Evolutionary conservation across 2,113 vertebrate species (phyloP), one percentile per base, ranked within the genome.

Genomic region (Amia ocellicauda): DNA sequence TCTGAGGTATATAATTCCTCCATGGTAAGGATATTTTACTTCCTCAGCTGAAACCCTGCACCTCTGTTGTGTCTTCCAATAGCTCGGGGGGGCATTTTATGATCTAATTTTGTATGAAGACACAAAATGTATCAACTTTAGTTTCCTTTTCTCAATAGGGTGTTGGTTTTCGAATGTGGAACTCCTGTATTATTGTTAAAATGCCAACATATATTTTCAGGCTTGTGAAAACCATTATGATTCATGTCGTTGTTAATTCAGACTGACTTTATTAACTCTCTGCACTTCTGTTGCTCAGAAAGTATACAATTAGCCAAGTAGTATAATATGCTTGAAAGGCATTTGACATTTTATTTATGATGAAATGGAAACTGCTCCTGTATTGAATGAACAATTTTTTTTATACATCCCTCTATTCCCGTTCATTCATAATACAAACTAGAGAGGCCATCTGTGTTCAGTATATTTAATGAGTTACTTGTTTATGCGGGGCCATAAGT

Each of bases 261-360:
- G 13, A 36, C 20, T 41, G 49, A 52, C 51, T 41, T 62, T 23
- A 40, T 62, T 36, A 53, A 20, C 20, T 55, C n/a, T n/a, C 26
- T 40, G 4, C n/a, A 23, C 5, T 29, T 17, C 42, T 42, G 1
- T 42, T 5, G 26, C 29, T 36, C 17, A 29, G 13, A 19, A 57
- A 57, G 17, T 8, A 1, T 8, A 16, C 29, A 23, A 22, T 20
- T 11, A 36, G 56, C 2, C 56, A 58, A n/a, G 31, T n/a, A 7
- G 4, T 56, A n/a, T 56, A 26, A 40, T 41, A 20, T 4, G 5
- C 31, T 36, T 1, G n/a, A 5, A 36, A 36, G 11, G 11, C 11
- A 36, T 36, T 10, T 36, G 31, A 36, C 5, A 36, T 7, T 7
- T 36, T 36, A 36, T 7, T 7, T 36, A 10, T 36, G 31, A 36